A percentile compares a stretch with the other conserved stretches of the same genome.
These are phyloP conservation scores for Petroica traversi DNA, from an alignment of 2,113 vertebrate genomes.

Conservation along the genomic window DNA sequence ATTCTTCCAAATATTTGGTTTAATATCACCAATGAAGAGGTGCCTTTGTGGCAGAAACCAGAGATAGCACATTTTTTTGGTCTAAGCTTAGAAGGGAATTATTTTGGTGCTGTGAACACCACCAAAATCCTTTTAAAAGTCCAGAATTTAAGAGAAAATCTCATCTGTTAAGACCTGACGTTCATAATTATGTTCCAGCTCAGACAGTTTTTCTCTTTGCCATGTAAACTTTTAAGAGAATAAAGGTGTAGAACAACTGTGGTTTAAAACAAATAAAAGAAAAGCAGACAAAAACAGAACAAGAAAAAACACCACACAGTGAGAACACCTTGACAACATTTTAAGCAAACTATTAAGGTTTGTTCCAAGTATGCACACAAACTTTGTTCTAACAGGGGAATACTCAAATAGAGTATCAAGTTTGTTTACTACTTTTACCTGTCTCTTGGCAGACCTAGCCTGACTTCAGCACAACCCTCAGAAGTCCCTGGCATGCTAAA, in stretches of 20 bases:
- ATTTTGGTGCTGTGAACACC: neutral
- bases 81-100: neutral
- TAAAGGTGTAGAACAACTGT: neutral
- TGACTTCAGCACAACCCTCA: neutral
- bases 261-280: neutral
- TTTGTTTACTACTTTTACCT: neutral
- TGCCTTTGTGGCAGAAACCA: neutral
- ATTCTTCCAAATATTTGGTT: neutral
- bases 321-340: neutral
- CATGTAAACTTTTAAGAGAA: neutral
- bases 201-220: neutral
- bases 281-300: neutral
- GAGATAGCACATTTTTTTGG: neutral
- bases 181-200: neutral
- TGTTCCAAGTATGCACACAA: neutral
- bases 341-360: neutral
- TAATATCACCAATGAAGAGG: neutral
- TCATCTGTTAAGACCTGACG: neutral
- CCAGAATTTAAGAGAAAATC: neutral
- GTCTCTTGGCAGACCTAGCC: neutral
- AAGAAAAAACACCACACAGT: neutral
- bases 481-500: neutral
- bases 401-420: neutral
- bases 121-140: neutral
- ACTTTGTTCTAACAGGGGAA: neutral